These are phyloP conservation scores for Aleadryas rufinucha DNA, from an alignment of 2,113 vertebrate species.

Conservation along the genomic window DNA sequence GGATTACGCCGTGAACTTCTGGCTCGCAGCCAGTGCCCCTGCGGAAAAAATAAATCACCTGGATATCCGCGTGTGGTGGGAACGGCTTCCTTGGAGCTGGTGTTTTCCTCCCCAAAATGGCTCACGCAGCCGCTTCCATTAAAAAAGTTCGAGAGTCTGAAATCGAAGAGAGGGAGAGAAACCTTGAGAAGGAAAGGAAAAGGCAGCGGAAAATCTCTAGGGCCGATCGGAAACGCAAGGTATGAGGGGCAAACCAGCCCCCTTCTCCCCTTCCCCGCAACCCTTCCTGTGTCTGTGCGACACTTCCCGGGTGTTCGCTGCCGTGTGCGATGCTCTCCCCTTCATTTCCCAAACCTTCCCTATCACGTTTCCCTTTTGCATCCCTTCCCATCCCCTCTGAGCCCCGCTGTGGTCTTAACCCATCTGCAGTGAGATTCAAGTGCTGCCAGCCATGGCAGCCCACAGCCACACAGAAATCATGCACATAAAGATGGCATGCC, in stretches of 20 bases:
- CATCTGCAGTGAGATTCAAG: conserved; percentile 17
- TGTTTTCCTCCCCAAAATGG: conserved; percentile 76
- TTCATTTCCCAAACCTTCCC: background rate
- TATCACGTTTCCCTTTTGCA: background rate
- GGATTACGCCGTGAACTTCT: conserved; percentile 57
- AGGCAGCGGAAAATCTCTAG: conserved; percentile 85
- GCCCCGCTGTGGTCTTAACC: background rate
- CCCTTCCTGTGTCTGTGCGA: background rate
- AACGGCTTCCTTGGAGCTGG: conserved; percentile 8
- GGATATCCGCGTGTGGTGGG: conserved; percentile 20
- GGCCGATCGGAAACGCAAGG: conserved; percentile 94
- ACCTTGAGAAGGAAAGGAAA: conserved; percentile 88
- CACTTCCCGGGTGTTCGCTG: background rate
- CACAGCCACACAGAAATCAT: background rate
- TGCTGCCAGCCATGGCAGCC: background rate
- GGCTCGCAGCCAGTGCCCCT: conserved; percentile 32
- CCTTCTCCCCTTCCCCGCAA: background rate
- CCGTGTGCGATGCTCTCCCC: background rate
- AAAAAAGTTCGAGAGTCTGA: conserved; percentile 96
- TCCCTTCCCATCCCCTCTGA: background rate
- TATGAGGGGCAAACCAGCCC: conserved; percentile 60
- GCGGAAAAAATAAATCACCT: conserved; percentile 30
- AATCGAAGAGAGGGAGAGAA: conserved; percentile 82
- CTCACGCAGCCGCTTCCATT: conserved; percentile 94
- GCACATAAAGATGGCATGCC: background rate